Conservation (phyloP, 2,797 vertebrate species). For the Garrulus glandarius region DNA sequence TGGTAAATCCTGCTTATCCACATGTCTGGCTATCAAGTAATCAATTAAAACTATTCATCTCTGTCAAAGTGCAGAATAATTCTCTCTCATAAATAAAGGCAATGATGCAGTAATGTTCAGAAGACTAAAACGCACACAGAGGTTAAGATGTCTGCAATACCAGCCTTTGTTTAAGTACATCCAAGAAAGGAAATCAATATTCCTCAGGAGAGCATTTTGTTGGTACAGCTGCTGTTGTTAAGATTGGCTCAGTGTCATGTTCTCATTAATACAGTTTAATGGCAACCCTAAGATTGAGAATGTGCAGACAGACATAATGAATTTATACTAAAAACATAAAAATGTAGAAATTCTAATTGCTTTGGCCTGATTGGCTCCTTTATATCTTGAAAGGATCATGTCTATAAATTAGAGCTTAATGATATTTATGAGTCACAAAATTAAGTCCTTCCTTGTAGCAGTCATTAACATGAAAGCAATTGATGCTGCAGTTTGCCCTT, state of each 20-base stretch:
- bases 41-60: not conserved
- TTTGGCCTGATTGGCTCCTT: not conserved
- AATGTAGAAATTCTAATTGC: not conserved
- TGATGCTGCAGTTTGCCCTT: not conserved
- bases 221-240: constrained; percentile 21
- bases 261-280: constrained; percentile 36
- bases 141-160: not conserved
- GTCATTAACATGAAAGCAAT: constrained; percentile 1
- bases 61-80: not conserved
- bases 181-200: constrained; percentile 41
- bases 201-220: constrained; percentile 17
- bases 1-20: not conserved
- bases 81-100: not conserved
- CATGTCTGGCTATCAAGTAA: not conserved
- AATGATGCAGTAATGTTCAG: not conserved
- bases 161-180: constrained; percentile 41
- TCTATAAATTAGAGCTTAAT: not conserved
- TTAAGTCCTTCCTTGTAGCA: not conserved
- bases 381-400: not conserved
- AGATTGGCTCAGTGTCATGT: constrained; percentile 10
- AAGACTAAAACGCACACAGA: not conserved
- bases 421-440: constrained; percentile 5
- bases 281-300: not conserved
- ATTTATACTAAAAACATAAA: not conserved
- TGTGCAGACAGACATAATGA: not conserved